Evolutionary conservation across 2,113 vertebrate species (phyloP), one percentile per base, ranked within the genome.

Genomic region (Tinamus guttatus): DNA sequence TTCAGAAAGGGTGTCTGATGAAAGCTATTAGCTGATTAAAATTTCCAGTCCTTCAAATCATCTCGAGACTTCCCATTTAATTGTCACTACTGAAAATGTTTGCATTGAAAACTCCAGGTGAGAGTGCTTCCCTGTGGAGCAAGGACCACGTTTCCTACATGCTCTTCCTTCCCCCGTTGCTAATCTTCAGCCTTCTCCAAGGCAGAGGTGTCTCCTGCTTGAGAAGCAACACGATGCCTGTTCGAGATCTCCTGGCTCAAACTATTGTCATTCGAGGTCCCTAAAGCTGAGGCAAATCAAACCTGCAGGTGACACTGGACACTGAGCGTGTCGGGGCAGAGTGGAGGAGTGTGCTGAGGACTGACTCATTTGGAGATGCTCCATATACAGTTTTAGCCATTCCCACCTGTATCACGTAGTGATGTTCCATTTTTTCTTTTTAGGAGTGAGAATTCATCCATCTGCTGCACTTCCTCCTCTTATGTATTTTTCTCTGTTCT

Each of bases 41-140:
- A 83, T 73, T 40, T 92, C 68, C 30, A 43, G 34, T 36, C 60
- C 71, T 90, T 86, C 73, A 84, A 60, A 94, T 30, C 83, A 75
- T 81, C 92, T 75, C 52, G 65, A 93, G 56, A 68, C 82, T 90
- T 90, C 41, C 45, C 76, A 78, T 51, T 90, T 90, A 91, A 95
- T 78, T 95, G 88, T 85, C 24, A 2, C 56, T 83, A 3, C 12
- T 83, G 82, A 89, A 78, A 77, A 67, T 8, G 14, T 73, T 59
- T 65, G 81, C 91, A 41, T 75, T 45, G 76, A 93, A 83, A 85
- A 41, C 84, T 87, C 15, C 47, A 69, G 70, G 84, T 93, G 64
- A 11, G 75, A 87, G 63, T 81, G 73, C 64, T 96, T 88, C 69
- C 83, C 60, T 78, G 83, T 41, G 71, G 64, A 1, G 14, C 17